Evolutionary conservation across 2,113 vertebrate species (phyloP), one percentile per base, ranked within the genome.

Genomic region (Zosterops japonicus): DNA sequence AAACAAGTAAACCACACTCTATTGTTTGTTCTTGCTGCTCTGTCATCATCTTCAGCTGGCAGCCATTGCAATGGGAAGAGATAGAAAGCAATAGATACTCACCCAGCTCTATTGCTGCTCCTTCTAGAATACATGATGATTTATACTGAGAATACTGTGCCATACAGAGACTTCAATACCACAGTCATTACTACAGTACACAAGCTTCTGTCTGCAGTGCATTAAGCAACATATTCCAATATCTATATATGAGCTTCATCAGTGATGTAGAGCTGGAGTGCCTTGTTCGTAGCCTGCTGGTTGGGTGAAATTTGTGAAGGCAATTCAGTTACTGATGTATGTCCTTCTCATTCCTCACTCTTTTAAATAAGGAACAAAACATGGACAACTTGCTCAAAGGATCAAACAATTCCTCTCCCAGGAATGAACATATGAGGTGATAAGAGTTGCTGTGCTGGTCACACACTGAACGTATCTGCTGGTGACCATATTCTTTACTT

Each of bases 291-390:
- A 90, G 63, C 29, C 41, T 83, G 44, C 36, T 44, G 41, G 27
- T 81, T 52, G 63, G 35, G 28, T 61, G 61, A 81, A 69, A 57
- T 83, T 68, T 64, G 44, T 69, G 74, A 69, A 8, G 41, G 33
- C 55, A 83, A 28, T 65, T 81, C 59, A n/a, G 55, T 33, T 87
- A 81, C 55, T 74, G 31, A 72, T n/a, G 25, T 19, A 47, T 18
- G n/a, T 39, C 21, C 18, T 89, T 83, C 35, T 84, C 6, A 4
- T 55, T 84, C 42, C 39, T 87, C 13, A 11, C 12, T 42, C 60
- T 44, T 88, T 83, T 42, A 89, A 93, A 78, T 29, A 53, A 78
- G 56, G 47, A 56, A 65, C 42, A 50, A 87, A 91, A 84, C 33
- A 67, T 2, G 2, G 28, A 41, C 2, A 89, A 83, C 24, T 33